phyloP scores from a whole-genome alignment of 2,113 vertebrate species.

The Marmota monax region DNA sequence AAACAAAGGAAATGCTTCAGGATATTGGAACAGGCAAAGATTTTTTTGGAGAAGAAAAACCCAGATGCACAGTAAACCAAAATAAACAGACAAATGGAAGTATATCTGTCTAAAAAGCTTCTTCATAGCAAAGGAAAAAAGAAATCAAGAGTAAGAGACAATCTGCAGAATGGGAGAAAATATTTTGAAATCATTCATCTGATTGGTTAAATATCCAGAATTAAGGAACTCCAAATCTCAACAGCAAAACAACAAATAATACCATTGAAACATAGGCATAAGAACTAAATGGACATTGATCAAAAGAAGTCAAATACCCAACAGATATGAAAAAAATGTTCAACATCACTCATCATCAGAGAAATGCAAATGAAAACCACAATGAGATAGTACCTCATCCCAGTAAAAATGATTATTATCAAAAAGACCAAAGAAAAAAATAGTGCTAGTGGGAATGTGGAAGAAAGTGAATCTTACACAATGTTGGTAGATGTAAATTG shows the following conservation, averaged over 20 bases:
- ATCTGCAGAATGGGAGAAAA: not conserved
- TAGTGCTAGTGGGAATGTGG: not conserved
- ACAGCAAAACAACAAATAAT: not conserved
- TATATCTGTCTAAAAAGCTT: not conserved
- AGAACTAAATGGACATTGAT: not conserved
- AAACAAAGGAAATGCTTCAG: too few relatives aligned
- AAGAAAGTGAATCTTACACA: not conserved
- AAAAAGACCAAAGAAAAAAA: not conserved
- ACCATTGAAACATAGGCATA: not conserved
- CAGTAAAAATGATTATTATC: not conserved
- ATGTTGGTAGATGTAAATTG: not conserved
- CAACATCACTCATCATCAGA: not conserved
- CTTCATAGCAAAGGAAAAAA: not conserved
- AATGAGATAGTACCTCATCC: not conserved
- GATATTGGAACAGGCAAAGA: too few relatives aligned
- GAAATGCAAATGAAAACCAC: not conserved
- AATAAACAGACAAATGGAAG: not conserved
- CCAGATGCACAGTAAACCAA: not conserved
- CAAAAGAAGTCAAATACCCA: not conserved
- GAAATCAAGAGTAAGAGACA: not conserved
- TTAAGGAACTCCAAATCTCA: not conserved
- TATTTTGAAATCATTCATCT: too few relatives aligned
- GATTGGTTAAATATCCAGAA: not conserved
- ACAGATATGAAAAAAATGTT: not conserved
- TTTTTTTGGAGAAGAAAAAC: too few relatives aligned